Percentiles rank a stretch among this genome's conserved stretches.
These are phyloP conservation scores for Drosophila anomelani DNA, from an alignment of 2,888 invertebrate species.

Conservation along the genomic window DNA sequence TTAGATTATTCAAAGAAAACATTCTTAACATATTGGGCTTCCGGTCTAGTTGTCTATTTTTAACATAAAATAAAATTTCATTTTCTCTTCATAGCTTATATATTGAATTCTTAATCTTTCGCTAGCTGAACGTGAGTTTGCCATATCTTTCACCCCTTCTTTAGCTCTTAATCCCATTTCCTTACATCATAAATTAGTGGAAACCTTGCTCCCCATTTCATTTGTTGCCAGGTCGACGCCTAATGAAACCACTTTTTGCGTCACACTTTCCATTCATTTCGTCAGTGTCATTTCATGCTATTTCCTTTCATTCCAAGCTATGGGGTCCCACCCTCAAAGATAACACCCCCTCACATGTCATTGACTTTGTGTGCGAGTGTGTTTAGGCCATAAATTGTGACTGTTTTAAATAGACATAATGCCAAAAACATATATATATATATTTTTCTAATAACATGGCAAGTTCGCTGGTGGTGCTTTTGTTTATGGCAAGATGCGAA, in stretches of 20 bases:
- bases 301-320: constrained; percentile 14
- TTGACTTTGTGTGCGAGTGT: constrained; percentile 54
- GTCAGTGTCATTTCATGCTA: constrained; percentile 26
- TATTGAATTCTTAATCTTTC: neutral
- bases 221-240: constrained; percentile 43
- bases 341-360: constrained; percentile 54
- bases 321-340: constrained; percentile 4
- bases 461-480: constrained; percentile 12
- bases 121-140: neutral
- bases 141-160: constrained; percentile 4
- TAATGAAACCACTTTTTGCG: constrained; percentile 34
- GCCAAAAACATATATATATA: constrained; percentile 3
- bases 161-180: constrained; percentile 22
- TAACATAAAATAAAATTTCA: neutral
- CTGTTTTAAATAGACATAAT: constrained; percentile 25
- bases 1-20: constrained; percentile 1
- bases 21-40: constrained; percentile 1
- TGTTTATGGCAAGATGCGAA: constrained; percentile 25
- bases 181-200: constrained; percentile 33
- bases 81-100: neutral
- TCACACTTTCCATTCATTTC: constrained; percentile 53
- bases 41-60: constrained; percentile 11
- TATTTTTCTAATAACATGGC: constrained; percentile 26
- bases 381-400: constrained; percentile 62
- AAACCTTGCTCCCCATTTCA: constrained; percentile 11